Percentiles rank a stretch among this genome's conserved stretches.
These are phyloP conservation scores for Hippolais icterina DNA, from an alignment of 2,113 vertebrate genomes.

Conservation along the genomic window DNA sequence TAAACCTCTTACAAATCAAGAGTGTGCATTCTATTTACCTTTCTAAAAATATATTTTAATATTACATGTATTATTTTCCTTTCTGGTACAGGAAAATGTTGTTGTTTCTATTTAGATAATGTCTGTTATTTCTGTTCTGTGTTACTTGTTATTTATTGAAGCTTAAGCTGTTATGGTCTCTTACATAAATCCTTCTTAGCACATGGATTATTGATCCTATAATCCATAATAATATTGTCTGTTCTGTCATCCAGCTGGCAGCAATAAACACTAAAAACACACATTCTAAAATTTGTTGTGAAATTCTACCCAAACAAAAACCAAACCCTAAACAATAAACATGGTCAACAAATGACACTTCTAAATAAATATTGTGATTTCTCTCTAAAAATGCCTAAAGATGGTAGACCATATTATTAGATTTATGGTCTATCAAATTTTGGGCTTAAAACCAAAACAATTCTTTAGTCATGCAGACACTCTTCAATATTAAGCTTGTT, in stretches of 20 bases:
- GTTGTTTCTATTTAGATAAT: background rate
- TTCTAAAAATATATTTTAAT: background rate
- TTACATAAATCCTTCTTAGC: slow-evolving; percentile 44
- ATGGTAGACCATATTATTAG: background rate
- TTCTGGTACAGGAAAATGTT: background rate
- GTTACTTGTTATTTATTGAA: background rate
- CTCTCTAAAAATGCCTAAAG: background rate
- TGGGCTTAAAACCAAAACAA: background rate
- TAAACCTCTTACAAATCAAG: background rate
- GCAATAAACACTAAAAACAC: background rate
- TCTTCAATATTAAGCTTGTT: background rate
- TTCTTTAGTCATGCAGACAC: background rate
- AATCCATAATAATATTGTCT: slow-evolving; percentile 36
- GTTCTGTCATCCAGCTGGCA: slow-evolving; percentile 10
- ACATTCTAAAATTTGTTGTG: background rate
- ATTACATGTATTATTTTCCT: background rate
- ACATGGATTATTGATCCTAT: background rate
- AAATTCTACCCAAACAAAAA: background rate
- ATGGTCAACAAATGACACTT: background rate
- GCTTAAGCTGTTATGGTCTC: background rate
- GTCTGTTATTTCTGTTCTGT: background rate
- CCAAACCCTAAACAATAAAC: background rate
- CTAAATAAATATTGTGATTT: background rate
- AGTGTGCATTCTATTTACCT: background rate
- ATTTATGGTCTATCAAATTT: background rate